Evolutionary conservation across 1,140 invertebrate species (phyloP), one percentile per base, ranked within the genome.

Genomic region (Hyposmocoma kahamanoa): DNA sequence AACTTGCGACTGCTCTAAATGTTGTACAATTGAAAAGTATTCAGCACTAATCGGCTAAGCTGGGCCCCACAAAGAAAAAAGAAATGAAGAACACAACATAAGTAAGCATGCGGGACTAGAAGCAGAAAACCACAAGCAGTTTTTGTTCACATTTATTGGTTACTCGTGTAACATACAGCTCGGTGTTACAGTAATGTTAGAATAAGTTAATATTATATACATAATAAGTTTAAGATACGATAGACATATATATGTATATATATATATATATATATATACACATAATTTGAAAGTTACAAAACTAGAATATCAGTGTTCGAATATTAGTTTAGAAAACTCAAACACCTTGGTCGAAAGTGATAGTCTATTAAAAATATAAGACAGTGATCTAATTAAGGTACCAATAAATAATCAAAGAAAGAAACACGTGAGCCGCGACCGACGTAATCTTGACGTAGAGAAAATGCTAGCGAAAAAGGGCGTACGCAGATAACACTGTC

Each of bases 91-190:
- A 73, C 32, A 32, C 64, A 81, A 67, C 44, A 65, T 53, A 69
- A 82, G 72, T 49, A 79, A 85, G 80, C 81, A 85, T 81, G 82
- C 77, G 55, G 73, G 75, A 72, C 81, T 74, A 84, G 50, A 81
- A 83, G 75, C 82, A 81, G 64, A 64, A 86, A 86, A 87, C 65
- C 73, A 81, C 69, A 80, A 77, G 77, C 72, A 48, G 60, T 70
- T 81, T 81, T 76, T 68, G 73, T 84, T 74, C 71, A 83, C 76
- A 82, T 85, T 86, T 82, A 84, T 81, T 84, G 64, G 57, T 78
- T 82, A 84, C 59, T 80, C 65, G 70, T 80, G 74, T 79, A 78
- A 78, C 72, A 84, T 73, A 68, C 55, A 64, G 56, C 69, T 57
- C 64, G 19, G 57, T 69, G 67, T 64, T 79, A 79, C 75, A 81